These are phyloP conservation scores for Drosophila lini DNA, from an alignment of 1,140 invertebrate genomes.

Conservation along the genomic window DNA sequence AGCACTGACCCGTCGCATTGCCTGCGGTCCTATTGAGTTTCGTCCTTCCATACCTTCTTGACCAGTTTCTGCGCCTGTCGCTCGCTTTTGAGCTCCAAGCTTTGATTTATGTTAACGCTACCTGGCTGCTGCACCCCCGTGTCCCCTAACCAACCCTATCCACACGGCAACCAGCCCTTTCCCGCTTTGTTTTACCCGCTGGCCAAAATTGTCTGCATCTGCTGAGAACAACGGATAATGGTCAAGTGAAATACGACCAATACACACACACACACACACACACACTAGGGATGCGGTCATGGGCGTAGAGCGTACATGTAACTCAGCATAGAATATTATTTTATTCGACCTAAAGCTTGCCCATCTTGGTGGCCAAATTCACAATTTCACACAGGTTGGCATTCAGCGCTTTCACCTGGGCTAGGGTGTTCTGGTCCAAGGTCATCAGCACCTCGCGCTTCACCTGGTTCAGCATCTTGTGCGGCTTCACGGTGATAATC, in stretches of 20 bases:
- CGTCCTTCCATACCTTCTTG: neutral
- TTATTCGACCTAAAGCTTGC: neutral
- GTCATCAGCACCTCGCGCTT: slow-evolving; percentile 53
- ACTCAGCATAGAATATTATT: neutral
- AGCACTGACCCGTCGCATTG: neutral
- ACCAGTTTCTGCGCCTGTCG: slow-evolving; percentile 67
- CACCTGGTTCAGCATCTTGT: slow-evolving; percentile 39
- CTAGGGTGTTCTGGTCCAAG: slow-evolving; percentile 54
- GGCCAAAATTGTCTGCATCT: slow-evolving; percentile 68
- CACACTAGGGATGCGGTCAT: neutral
- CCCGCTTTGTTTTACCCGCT: slow-evolving; percentile 2
- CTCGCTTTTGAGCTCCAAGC: slow-evolving; percentile 71
- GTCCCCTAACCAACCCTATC: no score
- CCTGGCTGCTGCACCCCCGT: slow-evolving; percentile 18
- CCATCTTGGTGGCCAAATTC: slow-evolving; percentile 43
- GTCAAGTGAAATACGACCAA: slow-evolving; percentile 69
- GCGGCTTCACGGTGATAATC: slow-evolving; percentile 60
- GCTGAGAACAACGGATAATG: slow-evolving; percentile 74
- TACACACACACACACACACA: slow-evolving; percentile 14
- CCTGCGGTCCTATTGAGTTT: slow-evolving; percentile 16
- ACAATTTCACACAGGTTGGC: slow-evolving; percentile 65
- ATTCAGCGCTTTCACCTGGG: slow-evolving; percentile 65
- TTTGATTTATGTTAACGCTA: slow-evolving; percentile 78
- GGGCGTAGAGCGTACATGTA: neutral
- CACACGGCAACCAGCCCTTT: neutral